Evolutionary conservation across 2,113 vertebrate species (phyloP).

Genomic region (Tringa solitaria): DNA sequence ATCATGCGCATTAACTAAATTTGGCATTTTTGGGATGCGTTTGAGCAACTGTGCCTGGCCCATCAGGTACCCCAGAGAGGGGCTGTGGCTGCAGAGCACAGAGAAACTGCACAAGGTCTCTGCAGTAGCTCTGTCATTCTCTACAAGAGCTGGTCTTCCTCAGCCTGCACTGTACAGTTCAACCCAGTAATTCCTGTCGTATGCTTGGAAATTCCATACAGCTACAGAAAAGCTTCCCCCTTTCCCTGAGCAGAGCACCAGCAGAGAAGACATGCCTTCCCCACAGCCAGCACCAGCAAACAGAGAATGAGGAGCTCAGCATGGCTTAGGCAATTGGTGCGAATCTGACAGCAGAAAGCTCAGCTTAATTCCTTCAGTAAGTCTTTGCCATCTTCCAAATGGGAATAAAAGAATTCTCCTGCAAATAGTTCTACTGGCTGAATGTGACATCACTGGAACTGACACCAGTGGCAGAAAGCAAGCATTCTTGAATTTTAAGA

Average conservation of each 20-base stretch:
- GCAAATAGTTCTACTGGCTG: neutral
- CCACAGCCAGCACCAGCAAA: neutral
- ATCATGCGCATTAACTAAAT: rapidly evolving
- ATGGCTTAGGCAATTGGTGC: neutral
- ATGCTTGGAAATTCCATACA: neutral
- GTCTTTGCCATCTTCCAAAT: neutral
- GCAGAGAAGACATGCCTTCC: neutral
- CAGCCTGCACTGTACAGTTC: neutral
- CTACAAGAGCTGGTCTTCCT: neutral
- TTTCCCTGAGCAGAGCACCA: neutral
- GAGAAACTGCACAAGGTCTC: neutral
- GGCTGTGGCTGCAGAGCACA: neutral
- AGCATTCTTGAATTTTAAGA: neutral
- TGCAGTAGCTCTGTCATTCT: neutral
- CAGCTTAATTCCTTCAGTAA: neutral
- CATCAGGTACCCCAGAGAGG: no score
- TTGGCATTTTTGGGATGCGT: neutral
- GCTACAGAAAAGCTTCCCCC: neutral
- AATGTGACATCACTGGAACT: neutral
- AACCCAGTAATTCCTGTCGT: neutral
- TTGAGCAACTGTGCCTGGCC: neutral
- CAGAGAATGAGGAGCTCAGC: neutral
- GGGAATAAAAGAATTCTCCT: neutral
- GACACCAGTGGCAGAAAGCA: neutral
- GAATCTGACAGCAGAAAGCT: neutral